Evolutionary conservation across 1,140 invertebrate genomes (phyloP), one percentile per base, ranked within the genome.

Genomic region (Drosophila kikkawai): DNA sequence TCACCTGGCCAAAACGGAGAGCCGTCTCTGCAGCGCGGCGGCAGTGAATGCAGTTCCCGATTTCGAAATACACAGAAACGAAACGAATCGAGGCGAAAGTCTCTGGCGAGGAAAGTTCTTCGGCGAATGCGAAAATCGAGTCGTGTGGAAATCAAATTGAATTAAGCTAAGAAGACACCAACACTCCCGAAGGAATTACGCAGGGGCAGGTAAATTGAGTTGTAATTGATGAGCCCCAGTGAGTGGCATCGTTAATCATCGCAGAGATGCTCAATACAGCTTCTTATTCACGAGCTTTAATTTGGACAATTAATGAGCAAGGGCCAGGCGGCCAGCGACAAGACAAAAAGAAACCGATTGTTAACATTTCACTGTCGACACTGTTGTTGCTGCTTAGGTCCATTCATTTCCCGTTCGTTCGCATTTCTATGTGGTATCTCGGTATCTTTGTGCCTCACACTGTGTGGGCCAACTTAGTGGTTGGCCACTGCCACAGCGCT

Each of bases 351-450:
- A 77, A 81, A 68, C 45, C 73, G 73, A 88, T 83, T 83, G 83
- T 86, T 80, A 88, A 74, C 76, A 83, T 87, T 83, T 88, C 67
- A 61, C 80, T 80, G 80, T 76, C 71, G 53, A 65, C 66, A 63
- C 75, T 42, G 34, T 42, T 37, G 69, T n/a, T 48, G 69, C 68
- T 56, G 37, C 22, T 17, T 15, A 17, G 17, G 41, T 29, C 50
- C 50, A 57, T 59, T 67, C 61, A 67, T 70, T 42, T 68, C 53
- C 55, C 48, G 36, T 70, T 56, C 65, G 26, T 70, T 55, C 19
- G 36, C 64, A 51, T 65, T 41, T 78, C 66, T 70, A 70, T 36
- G 36, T 12, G 51, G 66, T 58, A 69, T 48, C 41, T 47, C 34
- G 9, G 36, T 22, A 42, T 19, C 37, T 32, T 7, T 22, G 37